Conservation (phyloP, 2,888 invertebrate genomes). For the Koerneria pararmatus region DNA sequence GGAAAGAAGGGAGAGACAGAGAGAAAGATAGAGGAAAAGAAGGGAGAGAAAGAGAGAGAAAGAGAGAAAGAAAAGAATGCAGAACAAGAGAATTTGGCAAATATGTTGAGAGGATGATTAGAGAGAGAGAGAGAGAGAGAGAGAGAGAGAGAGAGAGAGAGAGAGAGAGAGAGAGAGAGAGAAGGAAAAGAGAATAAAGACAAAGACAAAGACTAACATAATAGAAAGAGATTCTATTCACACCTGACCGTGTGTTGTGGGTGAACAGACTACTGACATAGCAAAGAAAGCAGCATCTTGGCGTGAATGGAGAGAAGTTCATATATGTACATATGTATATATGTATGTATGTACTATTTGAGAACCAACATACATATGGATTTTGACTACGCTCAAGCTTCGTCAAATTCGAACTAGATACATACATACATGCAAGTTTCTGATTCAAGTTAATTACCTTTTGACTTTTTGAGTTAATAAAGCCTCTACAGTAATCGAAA, state of each 20-base stretch:
- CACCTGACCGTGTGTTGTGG: neutral
- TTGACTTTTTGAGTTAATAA: too few species aligned
- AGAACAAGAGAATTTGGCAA: too few species aligned
- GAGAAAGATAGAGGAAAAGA: conserved; percentile 10
- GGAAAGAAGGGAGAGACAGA: conserved; percentile 10
- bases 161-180: conserved; percentile 18
- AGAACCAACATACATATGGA: too few species aligned
- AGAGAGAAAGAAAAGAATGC: too few species aligned
- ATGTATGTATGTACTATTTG: too few species aligned
- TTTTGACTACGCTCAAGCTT: too few species aligned
- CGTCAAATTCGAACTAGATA: too few species aligned
- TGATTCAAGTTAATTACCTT: too few species aligned
- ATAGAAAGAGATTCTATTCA: neutral
- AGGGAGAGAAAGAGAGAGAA: neutral
- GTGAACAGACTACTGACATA: conserved; percentile 5
- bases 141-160: conserved; percentile 20
- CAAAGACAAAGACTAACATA: neutral
- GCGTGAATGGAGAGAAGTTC: neutral
- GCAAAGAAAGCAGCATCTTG: neutral
- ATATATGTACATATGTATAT: too few species aligned
- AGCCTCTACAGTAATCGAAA: too few species aligned
- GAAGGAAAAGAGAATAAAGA: conserved; percentile 10
- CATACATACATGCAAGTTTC: too few species aligned
- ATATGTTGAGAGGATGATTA: too few species aligned
- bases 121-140: conserved; percentile 16